phyloP scores from a whole-genome alignment of 2,888 invertebrate species.

The Protodeltote pygarga region DNA sequence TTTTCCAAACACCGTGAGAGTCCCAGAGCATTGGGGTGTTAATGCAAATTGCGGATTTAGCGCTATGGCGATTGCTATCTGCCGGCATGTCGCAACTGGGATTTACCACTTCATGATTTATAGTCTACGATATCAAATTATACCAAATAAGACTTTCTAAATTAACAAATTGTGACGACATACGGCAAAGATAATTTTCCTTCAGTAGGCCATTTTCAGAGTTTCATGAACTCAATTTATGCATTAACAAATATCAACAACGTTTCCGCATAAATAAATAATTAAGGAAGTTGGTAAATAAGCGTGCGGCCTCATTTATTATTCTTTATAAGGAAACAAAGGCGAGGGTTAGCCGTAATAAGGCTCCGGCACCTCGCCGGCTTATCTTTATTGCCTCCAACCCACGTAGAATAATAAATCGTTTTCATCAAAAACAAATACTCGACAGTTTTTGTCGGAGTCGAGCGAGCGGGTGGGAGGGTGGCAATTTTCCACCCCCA shows the following conservation, averaged over 20 bases:
- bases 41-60: constrained; percentile 78
- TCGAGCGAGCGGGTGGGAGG: constrained; percentile 84
- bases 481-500: constrained; percentile 87
- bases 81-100: constrained; percentile 56
- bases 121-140: constrained; percentile 41
- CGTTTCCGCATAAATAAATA: constrained; percentile 85
- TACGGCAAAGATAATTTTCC: constrained; percentile 13
- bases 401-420: constrained; percentile 88
- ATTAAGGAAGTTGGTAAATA: constrained; percentile 86
- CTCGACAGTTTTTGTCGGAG: constrained; percentile 87
- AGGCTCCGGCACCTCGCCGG: constrained; percentile 87
- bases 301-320: constrained; percentile 86
- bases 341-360: constrained; percentile 88
- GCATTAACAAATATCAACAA: constrained; percentile 80
- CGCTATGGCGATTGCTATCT: constrained; percentile 73
- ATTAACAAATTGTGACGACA: background rate
- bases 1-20: constrained; percentile 42
- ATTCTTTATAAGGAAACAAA: constrained; percentile 88
- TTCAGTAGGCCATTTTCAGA: constrained; percentile 29
- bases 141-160: constrained; percentile 23
- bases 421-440: constrained; percentile 88
- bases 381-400: constrained; percentile 88
- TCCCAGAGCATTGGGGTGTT: constrained; percentile 57
- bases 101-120: constrained; percentile 66
- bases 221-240: constrained; percentile 59